Percentiles rank a stretch among this genome's conserved stretches.
phyloP scores from a whole-genome alignment of 2,797 vertebrate genomes.

The Pipistrellus pygmaeus region DNA sequence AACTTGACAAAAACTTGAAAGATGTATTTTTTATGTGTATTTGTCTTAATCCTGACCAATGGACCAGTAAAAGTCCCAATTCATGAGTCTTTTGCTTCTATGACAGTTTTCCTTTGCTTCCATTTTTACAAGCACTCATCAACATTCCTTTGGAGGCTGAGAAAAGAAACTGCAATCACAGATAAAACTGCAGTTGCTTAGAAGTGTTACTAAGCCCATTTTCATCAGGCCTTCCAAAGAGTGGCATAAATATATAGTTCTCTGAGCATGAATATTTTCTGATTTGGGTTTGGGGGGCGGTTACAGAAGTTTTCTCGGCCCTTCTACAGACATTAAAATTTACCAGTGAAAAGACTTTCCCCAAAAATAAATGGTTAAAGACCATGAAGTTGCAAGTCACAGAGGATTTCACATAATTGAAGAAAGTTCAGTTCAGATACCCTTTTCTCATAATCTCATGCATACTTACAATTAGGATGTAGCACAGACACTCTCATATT shows the following conservation, averaged over 20 bases:
- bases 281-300: background rate
- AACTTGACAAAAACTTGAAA: background rate
- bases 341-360: background rate
- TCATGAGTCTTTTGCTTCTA: background rate
- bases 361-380: background rate
- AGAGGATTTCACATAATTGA: background rate
- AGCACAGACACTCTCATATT: background rate
- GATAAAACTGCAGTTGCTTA: slow-evolving; percentile 46
- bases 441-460: background rate
- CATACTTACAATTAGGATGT: background rate
- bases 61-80: background rate
- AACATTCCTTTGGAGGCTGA: slow-evolving; percentile 60
- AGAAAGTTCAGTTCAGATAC: background rate
- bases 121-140: slow-evolving; percentile 52
- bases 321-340: background rate
- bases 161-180: slow-evolving; percentile 58
- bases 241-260: slow-evolving; percentile 45
- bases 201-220: slow-evolving; percentile 54
- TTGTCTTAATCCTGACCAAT: background rate
- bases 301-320: background rate
- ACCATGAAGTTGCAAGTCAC: background rate
- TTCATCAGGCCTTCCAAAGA: slow-evolving; percentile 64
- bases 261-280: slow-evolving; percentile 39
- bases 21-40: background rate
- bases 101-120: slow-evolving; percentile 33